Conservation (phyloP, 1,140 invertebrate species). For the Philopotamus ludificatus region DNA sequence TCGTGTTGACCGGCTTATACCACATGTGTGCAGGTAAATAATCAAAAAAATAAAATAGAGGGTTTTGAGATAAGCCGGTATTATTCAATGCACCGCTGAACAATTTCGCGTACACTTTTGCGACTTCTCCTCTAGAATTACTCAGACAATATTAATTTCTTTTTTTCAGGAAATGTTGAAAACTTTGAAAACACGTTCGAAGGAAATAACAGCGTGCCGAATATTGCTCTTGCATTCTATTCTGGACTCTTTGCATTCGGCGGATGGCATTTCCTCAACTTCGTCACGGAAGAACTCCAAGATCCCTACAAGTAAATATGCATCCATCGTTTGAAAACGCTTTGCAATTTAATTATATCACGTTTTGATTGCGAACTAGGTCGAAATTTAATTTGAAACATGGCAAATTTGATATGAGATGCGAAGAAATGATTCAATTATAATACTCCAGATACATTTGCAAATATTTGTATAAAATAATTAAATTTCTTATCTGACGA, state of each 20-base stretch:
- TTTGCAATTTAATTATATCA: too few species aligned
- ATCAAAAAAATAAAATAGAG: not conserved
- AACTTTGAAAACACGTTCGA: constrained; percentile 74
- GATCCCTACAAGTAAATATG: constrained; percentile 90
- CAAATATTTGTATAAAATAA: too few species aligned
- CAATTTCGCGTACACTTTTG: too few species aligned
- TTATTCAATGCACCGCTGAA: not conserved
- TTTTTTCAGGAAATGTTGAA: constrained; percentile 62
- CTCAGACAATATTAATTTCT: too few species aligned
- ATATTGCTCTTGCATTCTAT: constrained; percentile 83
- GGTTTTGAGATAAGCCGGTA: not conserved
- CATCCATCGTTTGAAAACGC: too few species aligned
- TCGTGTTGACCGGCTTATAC: constrained; percentile 79
- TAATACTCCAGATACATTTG: too few species aligned
- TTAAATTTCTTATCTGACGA: too few species aligned
- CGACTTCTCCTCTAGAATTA: too few species aligned
- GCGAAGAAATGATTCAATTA: too few species aligned
- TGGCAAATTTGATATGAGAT: too few species aligned
- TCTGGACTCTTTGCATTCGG: constrained; percentile 96
- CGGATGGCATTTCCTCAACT: constrained; percentile 93
- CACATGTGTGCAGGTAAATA: constrained; percentile 66
- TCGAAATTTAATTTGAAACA: too few species aligned
- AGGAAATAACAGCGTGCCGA: constrained; percentile 61
- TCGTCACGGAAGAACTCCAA: constrained; percentile 91
- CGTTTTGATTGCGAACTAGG: too few species aligned